Percentiles rank a stretch among this genome's conserved stretches.
Evolutionary conservation across 2,797 vertebrate species (phyloP).

Genomic region (Karalla daura): DNA sequence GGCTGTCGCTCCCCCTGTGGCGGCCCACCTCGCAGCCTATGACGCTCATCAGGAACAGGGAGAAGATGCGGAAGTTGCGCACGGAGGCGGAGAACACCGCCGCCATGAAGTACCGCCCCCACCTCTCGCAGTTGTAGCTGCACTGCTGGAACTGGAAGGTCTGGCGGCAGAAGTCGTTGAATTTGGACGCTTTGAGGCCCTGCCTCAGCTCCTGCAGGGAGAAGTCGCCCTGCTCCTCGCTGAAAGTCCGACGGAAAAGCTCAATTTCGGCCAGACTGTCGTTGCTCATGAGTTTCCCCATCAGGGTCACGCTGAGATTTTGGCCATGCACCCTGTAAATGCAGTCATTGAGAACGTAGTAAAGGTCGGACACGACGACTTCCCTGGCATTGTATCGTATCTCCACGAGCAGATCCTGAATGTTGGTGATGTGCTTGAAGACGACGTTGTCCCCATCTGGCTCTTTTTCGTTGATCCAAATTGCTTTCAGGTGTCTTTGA

Average conservation of each 20-base stretch:
- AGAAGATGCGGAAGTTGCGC: conserved; percentile 73
- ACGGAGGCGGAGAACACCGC: conserved; percentile 74
- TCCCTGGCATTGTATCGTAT: conserved; percentile 75
- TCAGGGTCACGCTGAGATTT: conserved; percentile 59
- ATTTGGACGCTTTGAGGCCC: conserved; percentile 69
- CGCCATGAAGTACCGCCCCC: conserved; percentile 76
- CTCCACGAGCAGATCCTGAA: conserved; percentile 76
- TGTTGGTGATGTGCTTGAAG: conserved; percentile 70
- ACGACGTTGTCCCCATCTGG: conserved; percentile 15
- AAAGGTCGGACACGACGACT: conserved; percentile 48
- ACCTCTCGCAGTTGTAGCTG: conserved; percentile 68
- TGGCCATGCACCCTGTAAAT: conserved; percentile 65
- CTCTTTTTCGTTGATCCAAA: conserved; percentile 63
- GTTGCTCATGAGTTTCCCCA: conserved; percentile 61
- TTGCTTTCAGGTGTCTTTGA: conserved; percentile 14
- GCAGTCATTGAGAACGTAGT: conserved; percentile 74
- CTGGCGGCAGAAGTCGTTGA: conserved; percentile 73
- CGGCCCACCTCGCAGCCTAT: conserved; percentile 76
- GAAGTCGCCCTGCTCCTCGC: conserved; percentile 15
- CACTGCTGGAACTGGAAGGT: conserved; percentile 75
- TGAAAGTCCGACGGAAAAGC: conserved; percentile 53
- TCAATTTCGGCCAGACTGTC: conserved; percentile 30
- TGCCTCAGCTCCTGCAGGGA: conserved; percentile 63
- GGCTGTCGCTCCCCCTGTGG: conserved; percentile 41
- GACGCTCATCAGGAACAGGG: conserved; percentile 77